A percentile compares a stretch with the other conserved stretches of the same genome.
Evolutionary conservation across 37 sponge, comb jelly and placozoan species (phyloP).

Genomic region (Beroe ovata): DNA sequence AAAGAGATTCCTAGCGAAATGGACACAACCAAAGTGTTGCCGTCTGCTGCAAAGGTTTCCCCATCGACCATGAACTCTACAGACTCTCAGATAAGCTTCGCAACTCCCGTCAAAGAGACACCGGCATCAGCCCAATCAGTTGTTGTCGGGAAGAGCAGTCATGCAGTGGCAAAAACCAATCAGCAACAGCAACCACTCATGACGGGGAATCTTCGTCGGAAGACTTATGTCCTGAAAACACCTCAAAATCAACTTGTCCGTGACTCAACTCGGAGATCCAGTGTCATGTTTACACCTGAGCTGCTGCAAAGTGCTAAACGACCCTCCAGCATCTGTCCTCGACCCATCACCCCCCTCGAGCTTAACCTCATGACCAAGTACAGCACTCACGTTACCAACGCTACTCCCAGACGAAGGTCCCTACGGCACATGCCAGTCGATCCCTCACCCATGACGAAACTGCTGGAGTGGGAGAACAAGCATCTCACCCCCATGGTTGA

Average conservation of each 20-base stretch:
- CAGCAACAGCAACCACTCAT: background rate
- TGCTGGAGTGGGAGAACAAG: background rate
- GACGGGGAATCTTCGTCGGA: background rate
- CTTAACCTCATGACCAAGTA: background rate
- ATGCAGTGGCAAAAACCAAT: background rate
- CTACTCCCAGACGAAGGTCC: background rate
- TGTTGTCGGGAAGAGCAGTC: background rate
- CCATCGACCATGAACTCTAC: background rate
- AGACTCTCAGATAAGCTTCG: conserved; percentile 3
- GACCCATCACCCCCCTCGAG: background rate
- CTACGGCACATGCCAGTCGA: background rate
- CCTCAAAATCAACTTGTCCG: background rate
- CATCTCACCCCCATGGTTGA: background rate
- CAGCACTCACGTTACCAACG: background rate
- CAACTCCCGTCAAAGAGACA: background rate
- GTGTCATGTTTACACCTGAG: conserved; percentile 5
- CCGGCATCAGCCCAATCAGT: background rate
- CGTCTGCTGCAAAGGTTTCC: background rate
- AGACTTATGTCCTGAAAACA: background rate
- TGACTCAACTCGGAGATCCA: background rate
- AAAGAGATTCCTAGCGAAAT: background rate
- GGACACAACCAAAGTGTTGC: background rate
- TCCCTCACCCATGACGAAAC: background rate
- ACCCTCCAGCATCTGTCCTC: background rate
- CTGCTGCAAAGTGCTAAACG: conserved; percentile 13